Conservation (phyloP, 2,888 invertebrate genomes). For the Strigamia maritima region DNA sequence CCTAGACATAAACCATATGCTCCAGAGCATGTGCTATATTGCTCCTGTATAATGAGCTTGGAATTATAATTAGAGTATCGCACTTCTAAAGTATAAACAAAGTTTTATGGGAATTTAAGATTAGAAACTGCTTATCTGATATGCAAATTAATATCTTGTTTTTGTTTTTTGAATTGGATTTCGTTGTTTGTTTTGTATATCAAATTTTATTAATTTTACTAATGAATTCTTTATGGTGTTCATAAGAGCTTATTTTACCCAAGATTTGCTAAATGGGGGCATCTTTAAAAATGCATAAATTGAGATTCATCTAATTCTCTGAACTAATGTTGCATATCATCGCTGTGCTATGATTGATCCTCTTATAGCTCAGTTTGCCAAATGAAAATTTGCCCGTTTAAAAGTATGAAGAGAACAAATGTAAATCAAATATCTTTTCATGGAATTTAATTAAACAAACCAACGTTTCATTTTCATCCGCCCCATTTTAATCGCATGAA, state of each 20-base stretch:
- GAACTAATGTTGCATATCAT: constrained; percentile 1
- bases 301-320: neutral
- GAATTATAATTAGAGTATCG: too few species aligned
- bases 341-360: neutral
- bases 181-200: too few species aligned
- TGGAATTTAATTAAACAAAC: constrained; percentile 2
- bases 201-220: too few species aligned
- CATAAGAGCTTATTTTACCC: neutral
- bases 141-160: too few species aligned
- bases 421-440: constrained; percentile 10
- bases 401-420: neutral
- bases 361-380: neutral
- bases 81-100: too few species aligned
- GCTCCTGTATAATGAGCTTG: too few species aligned
- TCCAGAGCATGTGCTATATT: too few species aligned
- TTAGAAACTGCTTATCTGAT: too few species aligned
- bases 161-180: too few species aligned
- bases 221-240: too few species aligned
- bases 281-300: neutral
- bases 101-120: too few species aligned
- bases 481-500: constrained; percentile 15
- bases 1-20: too few species aligned
- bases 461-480: neutral
- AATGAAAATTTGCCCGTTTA: constrained; percentile 5
- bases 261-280: neutral